Conservation (phyloP, 1,140 invertebrate species). For the Drosophila kurseongensis region DNA sequence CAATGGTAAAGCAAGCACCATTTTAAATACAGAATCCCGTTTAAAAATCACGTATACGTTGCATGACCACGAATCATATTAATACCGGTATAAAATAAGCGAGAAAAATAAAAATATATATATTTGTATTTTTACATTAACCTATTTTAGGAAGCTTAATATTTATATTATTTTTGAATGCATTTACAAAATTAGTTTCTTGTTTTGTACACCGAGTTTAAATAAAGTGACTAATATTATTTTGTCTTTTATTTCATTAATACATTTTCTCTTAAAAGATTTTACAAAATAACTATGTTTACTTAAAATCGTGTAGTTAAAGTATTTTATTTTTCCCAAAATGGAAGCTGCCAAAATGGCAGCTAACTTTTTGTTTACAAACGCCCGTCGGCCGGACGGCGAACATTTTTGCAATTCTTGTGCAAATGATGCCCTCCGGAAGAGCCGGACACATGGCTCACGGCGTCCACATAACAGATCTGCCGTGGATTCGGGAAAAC, state of each 20-base stretch:
- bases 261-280: no score
- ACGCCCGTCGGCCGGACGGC: constrained; percentile 35
- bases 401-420: constrained; percentile 73
- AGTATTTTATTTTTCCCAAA: constrained; percentile 2
- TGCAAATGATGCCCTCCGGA: constrained; percentile 79
- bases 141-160: no score
- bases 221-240: no score
- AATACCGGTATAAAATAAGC: no score
- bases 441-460: constrained; percentile 69
- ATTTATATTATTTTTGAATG: no score
- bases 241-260: no score
- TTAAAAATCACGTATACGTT: constrained; percentile 30
- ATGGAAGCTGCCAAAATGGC: constrained; percentile 45
- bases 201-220: no score
- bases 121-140: no score
- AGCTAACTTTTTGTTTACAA: constrained; percentile 62
- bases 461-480: constrained; percentile 25
- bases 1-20: not conserved
- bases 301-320: constrained; percentile 24
- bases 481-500: constrained; percentile 7
- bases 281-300: no score
- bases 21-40: constrained; percentile 20
- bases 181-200: no score
- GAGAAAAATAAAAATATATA: no score
- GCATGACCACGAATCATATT: no score